Conservation (phyloP, 2,113 vertebrate species). For the Solea senegalensis region DNA sequence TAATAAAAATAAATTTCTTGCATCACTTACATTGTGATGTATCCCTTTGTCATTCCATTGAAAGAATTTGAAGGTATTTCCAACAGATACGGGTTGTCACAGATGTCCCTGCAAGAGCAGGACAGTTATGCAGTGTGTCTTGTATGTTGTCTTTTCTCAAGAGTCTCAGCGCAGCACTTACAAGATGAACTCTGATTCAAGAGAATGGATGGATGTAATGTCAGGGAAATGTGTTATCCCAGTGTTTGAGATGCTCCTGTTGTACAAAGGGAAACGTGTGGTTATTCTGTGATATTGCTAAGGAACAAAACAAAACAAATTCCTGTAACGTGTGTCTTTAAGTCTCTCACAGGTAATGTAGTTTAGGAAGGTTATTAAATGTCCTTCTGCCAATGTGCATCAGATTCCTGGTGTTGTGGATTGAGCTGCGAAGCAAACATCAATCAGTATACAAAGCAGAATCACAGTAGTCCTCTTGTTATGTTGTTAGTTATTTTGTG, state of each 20-base stretch:
- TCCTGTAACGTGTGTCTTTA: too few species aligned
- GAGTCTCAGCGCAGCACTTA: slow-evolving; percentile 75
- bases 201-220: slow-evolving; percentile 85
- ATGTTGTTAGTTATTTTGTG: not conserved
- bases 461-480: not conserved
- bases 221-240: slow-evolving; percentile 87
- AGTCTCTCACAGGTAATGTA: slow-evolving; percentile 86
- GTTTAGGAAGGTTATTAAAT: slow-evolving; percentile 86
- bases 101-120: slow-evolving; percentile 83
- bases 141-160: not conserved
- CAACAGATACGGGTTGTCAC: slow-evolving; percentile 86
- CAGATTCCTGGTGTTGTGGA: slow-evolving; percentile 87
- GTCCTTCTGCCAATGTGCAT: slow-evolving; percentile 80
- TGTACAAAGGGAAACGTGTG: slow-evolving; percentile 4
- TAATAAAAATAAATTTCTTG: not conserved
- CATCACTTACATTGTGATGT: slow-evolving; percentile 85
- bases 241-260: slow-evolving; percentile 90
- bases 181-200: slow-evolving; percentile 87
- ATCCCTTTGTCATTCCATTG: slow-evolving; percentile 85
- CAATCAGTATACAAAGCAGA: not conserved
- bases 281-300: not conserved
- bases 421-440: slow-evolving; percentile 79
- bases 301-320: too few species aligned
- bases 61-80: slow-evolving; percentile 87
- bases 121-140: not conserved